Evolutionary conservation across 2,888 invertebrate species (phyloP), one percentile per base, ranked within the genome.

Genomic region (Priocnemis perturbator): DNA sequence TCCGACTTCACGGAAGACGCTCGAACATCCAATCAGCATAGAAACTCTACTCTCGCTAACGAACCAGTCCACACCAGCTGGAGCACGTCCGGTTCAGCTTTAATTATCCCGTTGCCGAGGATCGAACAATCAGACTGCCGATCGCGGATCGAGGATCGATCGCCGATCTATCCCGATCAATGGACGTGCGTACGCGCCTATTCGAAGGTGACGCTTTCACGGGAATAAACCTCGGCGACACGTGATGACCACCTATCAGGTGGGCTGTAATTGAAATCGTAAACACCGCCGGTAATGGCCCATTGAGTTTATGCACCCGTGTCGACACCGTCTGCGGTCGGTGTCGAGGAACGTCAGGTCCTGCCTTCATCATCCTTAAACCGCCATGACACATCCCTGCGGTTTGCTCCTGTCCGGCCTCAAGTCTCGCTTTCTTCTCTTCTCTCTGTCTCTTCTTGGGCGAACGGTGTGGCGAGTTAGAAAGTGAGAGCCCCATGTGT

Each of bases 201-300:
- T 26, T 30, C 52, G 26, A 48, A 47, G 50, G 17, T 50, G 50
- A 50, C 19, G 17, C 50, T 50, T 19, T n/a, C 17, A 14, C 17
- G 19, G n/a, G 50, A 50, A 50, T 50, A 14, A 50, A 14, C 50
- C 17, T 19, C n/a, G 50, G 50, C n/a, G 50, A 50, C 50, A 37
- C 37, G 37, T 37, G 50, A 50, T 50, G 50, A 50, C 50, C 50
- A 50, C 50, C 19, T 19, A 50, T 50, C 50, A 19, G 50, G 50
- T 17, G 15, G 57, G 55, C 55, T 45, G 78, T 84, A 83, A 84
- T 84, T 83, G 84, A 82, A 84, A 81, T 83, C 81, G 73, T 83
- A 84, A 84, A 81, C 76, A 79, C 76, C 58, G 71, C 55, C 30
- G 67, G 80, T 79, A 81, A 81, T 82, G 72, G 73, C 37, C 75